phyloP scores from a whole-genome alignment of 2,888 invertebrate genomes.

The Reticulitermes lucifugus region DNA sequence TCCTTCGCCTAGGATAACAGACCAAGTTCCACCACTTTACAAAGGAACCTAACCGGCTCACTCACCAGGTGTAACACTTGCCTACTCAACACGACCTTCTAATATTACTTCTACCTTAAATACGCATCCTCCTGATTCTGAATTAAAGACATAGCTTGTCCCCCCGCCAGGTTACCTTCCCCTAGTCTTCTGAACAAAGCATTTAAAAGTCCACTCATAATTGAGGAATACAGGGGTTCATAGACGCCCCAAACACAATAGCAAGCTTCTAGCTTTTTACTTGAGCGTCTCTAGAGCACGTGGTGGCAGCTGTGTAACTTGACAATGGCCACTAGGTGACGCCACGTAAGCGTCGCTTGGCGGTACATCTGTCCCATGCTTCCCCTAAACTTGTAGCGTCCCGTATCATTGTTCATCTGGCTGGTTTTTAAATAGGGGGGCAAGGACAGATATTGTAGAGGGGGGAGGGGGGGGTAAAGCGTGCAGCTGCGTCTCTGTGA shows the following conservation, averaged over 20 bases:
- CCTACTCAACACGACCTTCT: background rate
- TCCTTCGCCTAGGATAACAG: too few species aligned
- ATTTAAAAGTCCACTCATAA: background rate
- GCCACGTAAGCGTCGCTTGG: constrained; percentile 8
- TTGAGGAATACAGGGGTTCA: background rate
- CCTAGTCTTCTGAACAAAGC: background rate
- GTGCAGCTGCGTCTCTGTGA: constrained; percentile 9
- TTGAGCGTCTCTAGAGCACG: constrained; percentile 12
- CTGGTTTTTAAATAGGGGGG: constrained; percentile 19
- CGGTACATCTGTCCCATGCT: constrained; percentile 23
- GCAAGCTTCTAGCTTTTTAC: background rate
- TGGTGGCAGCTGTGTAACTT: constrained; percentile 28
- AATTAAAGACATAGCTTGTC: background rate
- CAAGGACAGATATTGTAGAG: background rate
- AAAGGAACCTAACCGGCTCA: background rate
- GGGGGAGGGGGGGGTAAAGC: background rate
- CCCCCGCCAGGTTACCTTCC: background rate
- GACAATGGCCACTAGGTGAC: constrained; percentile 13
- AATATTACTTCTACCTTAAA: background rate
- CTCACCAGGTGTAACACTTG: constrained; percentile 9
- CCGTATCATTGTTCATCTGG: constrained; percentile 3
- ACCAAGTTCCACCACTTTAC: background rate
- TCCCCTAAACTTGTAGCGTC: constrained; percentile 25
- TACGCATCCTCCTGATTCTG: background rate
- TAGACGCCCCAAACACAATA: background rate